A percentile compares a stretch with the other conserved stretches of the same genome.
Conservation (phyloP, 1,140 invertebrate species). For the Atta texana region DNA sequence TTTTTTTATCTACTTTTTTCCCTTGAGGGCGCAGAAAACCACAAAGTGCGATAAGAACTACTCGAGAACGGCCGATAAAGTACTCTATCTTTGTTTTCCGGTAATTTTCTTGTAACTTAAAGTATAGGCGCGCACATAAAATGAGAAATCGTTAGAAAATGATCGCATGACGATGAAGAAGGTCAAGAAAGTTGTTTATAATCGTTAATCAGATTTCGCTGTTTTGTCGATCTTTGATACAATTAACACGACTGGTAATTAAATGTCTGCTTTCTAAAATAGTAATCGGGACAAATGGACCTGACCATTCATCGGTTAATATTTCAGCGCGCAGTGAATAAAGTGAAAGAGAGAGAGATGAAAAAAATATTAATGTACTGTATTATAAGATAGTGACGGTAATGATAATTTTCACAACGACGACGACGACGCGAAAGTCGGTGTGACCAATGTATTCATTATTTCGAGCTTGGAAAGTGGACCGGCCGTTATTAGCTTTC, state of each 20-base stretch:
- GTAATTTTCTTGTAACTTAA: slow-evolving; percentile 34
- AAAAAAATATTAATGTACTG: slow-evolving; percentile 6
- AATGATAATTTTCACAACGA: slow-evolving; percentile 32
- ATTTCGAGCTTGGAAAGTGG: slow-evolving; percentile 54
- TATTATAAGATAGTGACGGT: slow-evolving; percentile 33
- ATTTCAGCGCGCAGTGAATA: not conserved
- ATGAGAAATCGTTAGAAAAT: slow-evolving; percentile 47
- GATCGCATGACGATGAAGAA: not conserved
- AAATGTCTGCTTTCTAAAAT: slow-evolving; percentile 28
- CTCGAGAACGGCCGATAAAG: slow-evolving; percentile 18
- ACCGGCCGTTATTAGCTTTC: slow-evolving; percentile 59
- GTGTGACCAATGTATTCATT: slow-evolving; percentile 37
- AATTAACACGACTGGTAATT: slow-evolving; percentile 38
- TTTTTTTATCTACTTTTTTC: slow-evolving; percentile 36
- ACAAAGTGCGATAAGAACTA: slow-evolving; percentile 22
- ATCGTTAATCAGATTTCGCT: slow-evolving; percentile 1
- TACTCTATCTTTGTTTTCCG: slow-evolving; percentile 28
- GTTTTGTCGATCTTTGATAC: slow-evolving; percentile 9
- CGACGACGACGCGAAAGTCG: slow-evolving; percentile 45
- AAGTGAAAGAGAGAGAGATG: not conserved
- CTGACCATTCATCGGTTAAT: slow-evolving; percentile 13
- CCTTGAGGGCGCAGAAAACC: not conserved
- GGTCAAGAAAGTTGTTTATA: not conserved
- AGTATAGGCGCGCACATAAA: not conserved
- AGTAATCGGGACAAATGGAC: slow-evolving; percentile 2